phyloP scores from a whole-genome alignment of 2,888 invertebrate genomes.

The Agrochola macilenta region DNA sequence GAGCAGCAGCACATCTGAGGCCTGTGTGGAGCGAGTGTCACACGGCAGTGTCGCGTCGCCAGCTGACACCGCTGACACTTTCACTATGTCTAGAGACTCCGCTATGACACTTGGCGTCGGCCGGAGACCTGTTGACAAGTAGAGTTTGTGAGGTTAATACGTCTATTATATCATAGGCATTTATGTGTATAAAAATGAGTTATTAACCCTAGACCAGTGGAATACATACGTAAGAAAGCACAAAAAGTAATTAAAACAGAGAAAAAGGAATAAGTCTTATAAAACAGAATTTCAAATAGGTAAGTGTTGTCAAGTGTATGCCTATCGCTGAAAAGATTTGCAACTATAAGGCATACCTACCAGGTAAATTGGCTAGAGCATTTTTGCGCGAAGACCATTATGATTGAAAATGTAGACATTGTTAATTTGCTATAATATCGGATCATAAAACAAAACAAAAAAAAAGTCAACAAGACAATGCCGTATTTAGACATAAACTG shows the following conservation, averaged over 20 bases:
- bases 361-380: not conserved
- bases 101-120: constrained; percentile 78
- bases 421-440: not conserved
- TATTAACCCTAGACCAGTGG: not conserved
- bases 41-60: constrained; percentile 96
- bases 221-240: not conserved
- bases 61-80: constrained; percentile 93
- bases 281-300: not conserved
- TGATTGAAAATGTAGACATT: not conserved
- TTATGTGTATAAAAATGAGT: too few species aligned
- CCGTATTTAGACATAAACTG: constrained; percentile 51
- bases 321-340: not conserved
- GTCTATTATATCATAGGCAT: not conserved
- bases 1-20: constrained; percentile 95
- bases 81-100: constrained; percentile 90
- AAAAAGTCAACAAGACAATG: constrained; percentile 29
- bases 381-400: not conserved
- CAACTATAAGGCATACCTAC: not conserved
- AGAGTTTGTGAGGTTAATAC: constrained; percentile 19
- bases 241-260: not conserved
- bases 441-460: not conserved
- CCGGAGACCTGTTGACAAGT: constrained; percentile 81
- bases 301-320: not conserved
- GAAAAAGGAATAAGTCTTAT: not conserved
- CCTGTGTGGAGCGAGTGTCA: constrained; percentile 94